phyloP scores from a whole-genome alignment of 2,888 invertebrate genomes.

The Ceratothoa steindachneri region DNA sequence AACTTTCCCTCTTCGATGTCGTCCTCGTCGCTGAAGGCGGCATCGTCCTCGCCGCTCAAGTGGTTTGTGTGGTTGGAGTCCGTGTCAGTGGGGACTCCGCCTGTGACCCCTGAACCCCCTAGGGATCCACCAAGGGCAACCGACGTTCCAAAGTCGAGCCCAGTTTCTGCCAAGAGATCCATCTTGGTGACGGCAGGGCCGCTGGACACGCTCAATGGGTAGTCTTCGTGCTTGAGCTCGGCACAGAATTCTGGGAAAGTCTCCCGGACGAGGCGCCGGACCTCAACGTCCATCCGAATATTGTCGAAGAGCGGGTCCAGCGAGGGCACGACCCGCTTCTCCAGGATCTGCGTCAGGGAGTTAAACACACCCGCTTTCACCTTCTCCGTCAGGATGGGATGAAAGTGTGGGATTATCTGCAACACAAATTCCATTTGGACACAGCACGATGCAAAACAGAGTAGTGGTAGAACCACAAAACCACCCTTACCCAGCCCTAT shows the following conservation, averaged over 20 bases:
- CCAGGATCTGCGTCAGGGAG: constrained; percentile 77
- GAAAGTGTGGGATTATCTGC: constrained; percentile 80
- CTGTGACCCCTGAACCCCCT: background rate
- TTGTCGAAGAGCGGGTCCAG: constrained; percentile 81
- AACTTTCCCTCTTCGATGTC: constrained; percentile 57
- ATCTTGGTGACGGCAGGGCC: constrained; percentile 32
- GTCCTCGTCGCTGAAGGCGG: constrained; percentile 81
- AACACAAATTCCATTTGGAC: constrained; percentile 48
- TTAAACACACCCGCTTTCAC: constrained; percentile 76
- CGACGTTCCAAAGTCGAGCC: constrained; percentile 30
- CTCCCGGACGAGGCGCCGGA: constrained; percentile 77
- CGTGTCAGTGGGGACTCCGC: constrained; percentile 8
- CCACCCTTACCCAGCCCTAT: no score
- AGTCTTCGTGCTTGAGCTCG: constrained; percentile 52
- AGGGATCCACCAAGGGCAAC: background rate
- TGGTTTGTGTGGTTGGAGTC: constrained; percentile 40
- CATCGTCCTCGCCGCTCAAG: constrained; percentile 58
- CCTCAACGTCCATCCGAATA: constrained; percentile 76
- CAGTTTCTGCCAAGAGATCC: constrained; percentile 43
- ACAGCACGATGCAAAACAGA: no score
- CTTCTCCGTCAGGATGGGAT: constrained; percentile 71
- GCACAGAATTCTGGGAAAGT: constrained; percentile 84
- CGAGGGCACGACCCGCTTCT: constrained; percentile 85
- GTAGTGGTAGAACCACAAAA: no score
- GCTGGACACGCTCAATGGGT: constrained; percentile 52